Base-by-base conservation (phyloP, 2,797 vertebrate genomes). In the Mallotus villosus region DNA sequence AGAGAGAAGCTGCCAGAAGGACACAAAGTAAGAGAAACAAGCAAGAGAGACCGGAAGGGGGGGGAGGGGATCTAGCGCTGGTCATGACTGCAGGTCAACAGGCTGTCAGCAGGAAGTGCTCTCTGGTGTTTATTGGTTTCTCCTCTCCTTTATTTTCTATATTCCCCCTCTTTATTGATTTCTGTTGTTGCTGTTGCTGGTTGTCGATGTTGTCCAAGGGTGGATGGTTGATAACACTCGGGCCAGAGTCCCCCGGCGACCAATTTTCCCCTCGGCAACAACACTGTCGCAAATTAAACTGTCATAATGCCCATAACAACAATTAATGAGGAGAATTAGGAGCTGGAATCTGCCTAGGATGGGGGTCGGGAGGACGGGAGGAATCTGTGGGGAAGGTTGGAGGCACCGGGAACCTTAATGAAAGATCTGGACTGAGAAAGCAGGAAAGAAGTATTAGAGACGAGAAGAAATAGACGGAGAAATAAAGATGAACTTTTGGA, bases 291-390 rank as follows among this genome's bases (percentile, higher is more conserved):
- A 91, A 92, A 92, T 92, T 88, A 92, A 92, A 92, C 88, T 91
- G 92, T 91, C 91, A 92, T 90, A 89, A 90, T 79, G 84, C 80
- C 86, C 85, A 83, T 87, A 90, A 91, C 86, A 86, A 88, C 90
- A 91, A 92, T 90, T 90, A 92, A 92, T 91, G 91, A 90, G 81
- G 57, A 81, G 87, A 85, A 88, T 90, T 87, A 87, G 84, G 80
- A 78, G 81, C 80, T 86, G 81, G 80, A 89, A 91, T 91, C 87
- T 91, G 88, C 90, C 88, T 90, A 84, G 85, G 81, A 81, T 85
- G 87, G 86, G 86, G 86, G 86, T 85, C 85, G 79, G 86, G 86
- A 86, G 86, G 79, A 55, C 84, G n/a, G n/a, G n/a, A n/a, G n/a
- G n/a, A n/a, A n/a, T n/a, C n/a, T 76, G 75, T 80, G 81, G 71